These are phyloP conservation scores for Hydrolagus affinis DNA, from an alignment of 2,113 vertebrate genomes.

Conservation along the genomic window DNA sequence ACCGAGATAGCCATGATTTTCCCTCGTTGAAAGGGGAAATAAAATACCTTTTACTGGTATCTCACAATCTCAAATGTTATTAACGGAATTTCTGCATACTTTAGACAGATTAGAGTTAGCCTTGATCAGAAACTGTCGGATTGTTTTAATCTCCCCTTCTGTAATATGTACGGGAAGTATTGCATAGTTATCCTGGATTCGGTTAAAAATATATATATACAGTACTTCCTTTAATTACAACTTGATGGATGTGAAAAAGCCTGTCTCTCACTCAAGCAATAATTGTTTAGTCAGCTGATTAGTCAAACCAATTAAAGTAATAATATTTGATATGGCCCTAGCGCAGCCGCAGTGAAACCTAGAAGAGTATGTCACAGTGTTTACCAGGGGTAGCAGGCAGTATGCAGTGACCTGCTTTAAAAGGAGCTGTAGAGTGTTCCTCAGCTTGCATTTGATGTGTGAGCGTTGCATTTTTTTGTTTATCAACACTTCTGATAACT, in stretches of 20 bases:
- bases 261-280: slow-evolving; percentile 10
- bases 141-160: not conserved
- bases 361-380: not conserved
- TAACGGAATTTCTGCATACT: not conserved
- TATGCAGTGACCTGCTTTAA: not conserved
- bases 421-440: not conserved
- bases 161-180: not conserved
- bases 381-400: not conserved
- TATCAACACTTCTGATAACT: not conserved
- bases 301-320: not conserved
- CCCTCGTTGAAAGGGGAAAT: too few relatives aligned
- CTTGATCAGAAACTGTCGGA: not conserved
- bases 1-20: not conserved
- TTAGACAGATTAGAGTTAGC: not conserved
- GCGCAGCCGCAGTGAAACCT: not conserved
- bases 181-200: too few relatives aligned
- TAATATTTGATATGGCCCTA: not conserved
- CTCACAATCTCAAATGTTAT: not conserved
- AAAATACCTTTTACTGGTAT: not conserved
- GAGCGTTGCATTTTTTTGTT: slow-evolving; percentile 1
- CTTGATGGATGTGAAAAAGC: too few relatives aligned
- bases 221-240: too few relatives aligned
- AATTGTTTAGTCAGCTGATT: slow-evolving; percentile 15
- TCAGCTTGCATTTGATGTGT: not conserved
- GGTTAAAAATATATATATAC: too few relatives aligned